Conservation (phyloP, 1,140 invertebrate genomes). For the Eurosta solidaginis region DNA sequence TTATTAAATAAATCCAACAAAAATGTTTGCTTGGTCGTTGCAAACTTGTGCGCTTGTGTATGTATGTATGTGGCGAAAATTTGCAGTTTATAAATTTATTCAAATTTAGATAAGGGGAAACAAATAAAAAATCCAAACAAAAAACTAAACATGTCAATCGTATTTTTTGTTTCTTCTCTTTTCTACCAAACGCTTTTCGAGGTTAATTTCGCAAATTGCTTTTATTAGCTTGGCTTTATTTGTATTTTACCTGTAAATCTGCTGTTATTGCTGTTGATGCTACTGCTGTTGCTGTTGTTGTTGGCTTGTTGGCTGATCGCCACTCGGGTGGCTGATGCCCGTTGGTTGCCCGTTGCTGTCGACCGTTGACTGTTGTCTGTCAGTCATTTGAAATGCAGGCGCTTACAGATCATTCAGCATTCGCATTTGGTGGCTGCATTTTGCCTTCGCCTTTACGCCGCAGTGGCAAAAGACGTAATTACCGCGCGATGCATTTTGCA, state of each 20-base stretch:
- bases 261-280: slow-evolving; percentile 38
- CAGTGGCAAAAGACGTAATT: slow-evolving; percentile 10
- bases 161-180: background rate
- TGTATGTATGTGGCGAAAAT: background rate
- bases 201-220: slow-evolving; percentile 56
- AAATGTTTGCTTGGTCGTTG: too few species aligned
- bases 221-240: slow-evolving; percentile 59
- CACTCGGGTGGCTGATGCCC: background rate
- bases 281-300: slow-evolving; percentile 36
- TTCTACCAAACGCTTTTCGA: background rate
- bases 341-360: slow-evolving; percentile 32
- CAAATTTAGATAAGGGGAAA: background rate
- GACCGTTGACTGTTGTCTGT: slow-evolving; percentile 50
- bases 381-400: slow-evolving; percentile 45
- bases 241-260: slow-evolving; percentile 58
- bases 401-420: background rate
- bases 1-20: too few species aligned
- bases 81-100: background rate
- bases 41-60: background rate
- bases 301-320: slow-evolving; percentile 27
- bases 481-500: background rate
- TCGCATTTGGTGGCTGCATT: background rate
- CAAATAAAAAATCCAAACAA: background rate
- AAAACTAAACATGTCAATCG: background rate
- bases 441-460: background rate